Evolutionary conservation across 1,140 invertebrate genomes (phyloP).

Genomic region (Aleiodes sp.): DNA sequence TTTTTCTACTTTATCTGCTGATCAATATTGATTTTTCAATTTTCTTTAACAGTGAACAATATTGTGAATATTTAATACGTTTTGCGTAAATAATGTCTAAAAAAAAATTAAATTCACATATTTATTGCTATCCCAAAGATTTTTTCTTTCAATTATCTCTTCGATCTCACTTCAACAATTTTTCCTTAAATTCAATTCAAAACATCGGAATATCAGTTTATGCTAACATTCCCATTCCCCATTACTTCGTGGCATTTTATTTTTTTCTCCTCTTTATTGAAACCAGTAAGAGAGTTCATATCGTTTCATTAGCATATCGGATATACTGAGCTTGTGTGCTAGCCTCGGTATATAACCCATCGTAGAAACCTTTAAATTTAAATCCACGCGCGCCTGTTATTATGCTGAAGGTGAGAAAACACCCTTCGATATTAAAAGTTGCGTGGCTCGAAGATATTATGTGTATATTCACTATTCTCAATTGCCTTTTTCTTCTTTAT

Average conservation of each 20-base stretch:
- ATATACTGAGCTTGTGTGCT: slow-evolving; percentile 28
- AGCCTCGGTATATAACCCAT: not conserved
- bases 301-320: slow-evolving; percentile 59
- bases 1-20: too few relatives aligned
- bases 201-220: not conserved
- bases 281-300: slow-evolving; percentile 38
- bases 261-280: slow-evolving; percentile 7
- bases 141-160: too few relatives aligned
- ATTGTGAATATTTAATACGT: too few relatives aligned
- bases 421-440: slow-evolving; percentile 64
- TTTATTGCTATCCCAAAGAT: too few relatives aligned
- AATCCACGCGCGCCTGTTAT: slow-evolving; percentile 50
- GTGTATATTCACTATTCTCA: slow-evolving; percentile 1
- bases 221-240: not conserved
- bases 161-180: too few relatives aligned
- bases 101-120: too few relatives aligned
- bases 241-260: not conserved
- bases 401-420: slow-evolving; percentile 60
- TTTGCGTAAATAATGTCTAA: too few relatives aligned
- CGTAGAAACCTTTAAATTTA: slow-evolving; percentile 56
- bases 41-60: too few relatives aligned
- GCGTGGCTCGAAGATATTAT: slow-evolving; percentile 59
- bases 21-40: too few relatives aligned
- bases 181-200: too few relatives aligned
- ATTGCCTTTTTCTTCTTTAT: too few relatives aligned